Base-by-base conservation (phyloP, 1,140 invertebrate genomes). In the Lasioglossum albipes region DNA sequence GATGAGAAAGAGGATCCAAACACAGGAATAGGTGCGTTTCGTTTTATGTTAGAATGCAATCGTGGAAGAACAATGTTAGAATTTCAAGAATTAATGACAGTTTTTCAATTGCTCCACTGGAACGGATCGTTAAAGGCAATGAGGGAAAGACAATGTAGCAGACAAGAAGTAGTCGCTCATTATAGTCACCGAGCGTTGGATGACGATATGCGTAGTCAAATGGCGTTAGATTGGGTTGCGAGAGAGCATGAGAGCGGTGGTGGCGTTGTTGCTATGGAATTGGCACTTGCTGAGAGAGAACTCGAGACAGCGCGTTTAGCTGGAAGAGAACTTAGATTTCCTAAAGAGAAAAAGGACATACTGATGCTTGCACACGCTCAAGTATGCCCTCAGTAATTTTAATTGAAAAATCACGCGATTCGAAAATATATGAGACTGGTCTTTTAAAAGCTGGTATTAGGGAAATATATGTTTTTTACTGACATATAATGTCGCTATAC, bases 11-110 rank as follows among this genome's bases (percentile, higher is more conserved):
- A 97, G 90, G 96, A 96, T 87, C 95, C 96, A 10, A 97, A 96
- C 84, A 96, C 96, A 13, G 98, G 98, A 20, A 98, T 98, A 75
- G 98, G 97, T 13, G 98, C 98, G 18, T 99, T 98, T 93, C 96
- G 97, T 87, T 98, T 98, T 91, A 99, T 99, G 97, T 93, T 99
- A 84, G 97, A 99, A 92, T 96, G 97, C 67, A 98, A 98, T 93
- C 97, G 97, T 89, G 97, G 97, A 0, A 95, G 97, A 66, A 98
- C 98, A 22, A 98, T 99, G 98, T 94, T 99, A 61, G 98, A 99
- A 91, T 99, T 99, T 93, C 98, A 99, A 93, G 98, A 99, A 92
- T 93, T 99, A 83, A 99, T 99, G 98, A 99, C 98, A 1, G 98
- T 99, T 6, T 99, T 99, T 92, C 98, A 99, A 93, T 94, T 99